A percentile compares a stretch with the other conserved stretches of the same genome.
phyloP scores from a whole-genome alignment of 2,797 vertebrate species.

The Buphagus erythrorhynchus region DNA sequence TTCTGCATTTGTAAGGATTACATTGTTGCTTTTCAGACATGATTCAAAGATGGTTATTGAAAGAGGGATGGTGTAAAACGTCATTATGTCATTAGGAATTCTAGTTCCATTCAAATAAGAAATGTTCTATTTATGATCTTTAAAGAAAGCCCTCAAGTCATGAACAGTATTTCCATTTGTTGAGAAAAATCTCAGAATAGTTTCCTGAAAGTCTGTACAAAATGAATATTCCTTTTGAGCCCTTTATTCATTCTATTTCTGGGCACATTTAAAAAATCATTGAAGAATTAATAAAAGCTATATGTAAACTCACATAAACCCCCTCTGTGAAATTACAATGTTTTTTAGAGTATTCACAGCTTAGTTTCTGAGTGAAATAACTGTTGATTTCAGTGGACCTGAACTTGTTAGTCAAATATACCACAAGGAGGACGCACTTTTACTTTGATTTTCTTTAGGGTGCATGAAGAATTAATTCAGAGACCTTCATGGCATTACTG shows the following conservation, averaged over 20 bases:
- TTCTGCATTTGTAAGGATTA: neutral
- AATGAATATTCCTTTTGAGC: neutral
- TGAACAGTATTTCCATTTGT: slow-evolving; percentile 1
- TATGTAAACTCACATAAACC: neutral
- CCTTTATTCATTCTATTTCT: neutral
- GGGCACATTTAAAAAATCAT: neutral
- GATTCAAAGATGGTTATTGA: neutral
- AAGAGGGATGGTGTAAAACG: neutral
- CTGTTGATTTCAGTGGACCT: neutral
- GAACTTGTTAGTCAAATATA: neutral
- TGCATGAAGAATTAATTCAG: neutral
- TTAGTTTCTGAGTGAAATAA: neutral
- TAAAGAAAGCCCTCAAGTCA: neutral
- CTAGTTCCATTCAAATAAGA: neutral
- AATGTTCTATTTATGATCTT: slow-evolving; percentile 11
- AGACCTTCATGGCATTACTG: neutral
- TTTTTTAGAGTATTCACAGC: neutral
- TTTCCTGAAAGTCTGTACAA: neutral
- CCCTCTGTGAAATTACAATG: neutral
- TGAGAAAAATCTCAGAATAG: neutral
- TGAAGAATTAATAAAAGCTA: neutral
- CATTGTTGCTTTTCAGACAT: neutral
- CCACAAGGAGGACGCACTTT: neutral
- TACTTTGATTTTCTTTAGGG: neutral
- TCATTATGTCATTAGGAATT: neutral